A percentile compares a stretch with the other conserved stretches of the same genome.
These are phyloP conservation scores for Opisthograptis luteolata DNA, from an alignment of 2,888 invertebrate species.

Conservation along the genomic window DNA sequence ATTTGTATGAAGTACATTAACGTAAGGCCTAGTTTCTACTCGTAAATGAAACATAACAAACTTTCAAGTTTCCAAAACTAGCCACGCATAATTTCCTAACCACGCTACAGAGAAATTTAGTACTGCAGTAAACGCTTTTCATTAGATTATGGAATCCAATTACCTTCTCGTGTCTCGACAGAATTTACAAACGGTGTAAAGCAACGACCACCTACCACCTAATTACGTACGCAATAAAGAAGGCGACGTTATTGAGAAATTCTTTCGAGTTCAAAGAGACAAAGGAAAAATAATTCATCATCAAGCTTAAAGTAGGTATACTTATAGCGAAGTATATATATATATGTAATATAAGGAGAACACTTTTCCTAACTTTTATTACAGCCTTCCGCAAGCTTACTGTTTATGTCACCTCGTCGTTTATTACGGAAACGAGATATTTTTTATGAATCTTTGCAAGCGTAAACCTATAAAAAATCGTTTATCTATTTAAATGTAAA, in stretches of 20 bases:
- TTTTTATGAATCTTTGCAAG: constrained; percentile 56
- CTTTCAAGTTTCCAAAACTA: not conserved
- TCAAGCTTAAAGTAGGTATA: constrained; percentile 46
- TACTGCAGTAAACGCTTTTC: constrained; percentile 20
- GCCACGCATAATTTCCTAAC: constrained; percentile 6
- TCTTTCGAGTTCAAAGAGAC: constrained; percentile 45
- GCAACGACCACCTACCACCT: constrained; percentile 24
- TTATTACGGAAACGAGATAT: constrained; percentile 62
- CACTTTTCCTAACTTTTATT: constrained; percentile 63
- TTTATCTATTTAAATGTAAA: constrained; percentile 43
- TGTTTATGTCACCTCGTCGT: constrained; percentile 59
- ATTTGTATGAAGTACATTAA: no score
- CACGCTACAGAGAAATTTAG: constrained; percentile 16
- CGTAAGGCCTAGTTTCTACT: no score
- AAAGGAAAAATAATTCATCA: constrained; percentile 48
- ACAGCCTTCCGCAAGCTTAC: constrained; percentile 55
- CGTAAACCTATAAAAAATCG: constrained; percentile 51
- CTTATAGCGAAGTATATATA: constrained; percentile 37
- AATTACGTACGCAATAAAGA: constrained; percentile 34
- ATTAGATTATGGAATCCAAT: constrained; percentile 24
- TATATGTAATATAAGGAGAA: constrained; percentile 46
- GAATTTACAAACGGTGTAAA: constrained; percentile 28
- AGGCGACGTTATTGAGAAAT: constrained; percentile 41
- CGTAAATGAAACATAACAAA: constrained; percentile 4
- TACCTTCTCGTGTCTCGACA: constrained; percentile 7